Evolutionary conservation across 2,113 vertebrate genomes (phyloP).

Genomic region (Alethe castanea): DNA sequence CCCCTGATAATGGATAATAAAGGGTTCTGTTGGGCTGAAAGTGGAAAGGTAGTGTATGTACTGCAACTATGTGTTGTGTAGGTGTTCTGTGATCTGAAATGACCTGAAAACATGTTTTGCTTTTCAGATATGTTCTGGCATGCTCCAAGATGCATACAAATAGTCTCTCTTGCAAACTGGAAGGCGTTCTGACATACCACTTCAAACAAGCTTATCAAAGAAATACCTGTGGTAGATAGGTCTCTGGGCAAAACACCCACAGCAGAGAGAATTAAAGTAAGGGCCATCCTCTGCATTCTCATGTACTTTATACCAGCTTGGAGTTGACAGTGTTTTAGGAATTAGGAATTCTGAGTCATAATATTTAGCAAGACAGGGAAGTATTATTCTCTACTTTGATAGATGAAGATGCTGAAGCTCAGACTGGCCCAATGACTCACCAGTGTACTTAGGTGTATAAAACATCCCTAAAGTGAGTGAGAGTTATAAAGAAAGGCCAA

Average conservation of each 20-base stretch:
- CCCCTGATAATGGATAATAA: background rate
- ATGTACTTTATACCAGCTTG: background rate
- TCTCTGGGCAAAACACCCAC: background rate
- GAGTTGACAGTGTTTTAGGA: background rate
- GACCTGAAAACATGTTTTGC: slow-evolving; percentile 12
- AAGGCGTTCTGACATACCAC: background rate
- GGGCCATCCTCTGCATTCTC: slow-evolving; percentile 8
- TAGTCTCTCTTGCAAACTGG: background rate
- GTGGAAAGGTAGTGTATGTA: background rate
- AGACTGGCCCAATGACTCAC: background rate
- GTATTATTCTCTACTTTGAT: background rate
- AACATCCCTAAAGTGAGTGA: background rate
- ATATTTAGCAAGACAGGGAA: background rate
- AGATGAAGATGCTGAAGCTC: background rate
- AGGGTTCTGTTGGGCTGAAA: background rate
- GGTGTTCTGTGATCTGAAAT: slow-evolving; percentile 15
- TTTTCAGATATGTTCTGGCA: slow-evolving; percentile 22
- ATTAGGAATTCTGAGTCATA: background rate
- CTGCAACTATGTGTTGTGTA: background rate
- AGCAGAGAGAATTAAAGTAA: background rate
- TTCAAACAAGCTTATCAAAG: slow-evolving; percentile 51
- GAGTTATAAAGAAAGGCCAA: background rate
- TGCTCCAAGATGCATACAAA: background rate
- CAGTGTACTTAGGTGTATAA: background rate
- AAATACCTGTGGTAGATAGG: slow-evolving; percentile 29